Conservation (phyloP, 2,113 vertebrate species). For the Ammodytes marinus region DNA sequence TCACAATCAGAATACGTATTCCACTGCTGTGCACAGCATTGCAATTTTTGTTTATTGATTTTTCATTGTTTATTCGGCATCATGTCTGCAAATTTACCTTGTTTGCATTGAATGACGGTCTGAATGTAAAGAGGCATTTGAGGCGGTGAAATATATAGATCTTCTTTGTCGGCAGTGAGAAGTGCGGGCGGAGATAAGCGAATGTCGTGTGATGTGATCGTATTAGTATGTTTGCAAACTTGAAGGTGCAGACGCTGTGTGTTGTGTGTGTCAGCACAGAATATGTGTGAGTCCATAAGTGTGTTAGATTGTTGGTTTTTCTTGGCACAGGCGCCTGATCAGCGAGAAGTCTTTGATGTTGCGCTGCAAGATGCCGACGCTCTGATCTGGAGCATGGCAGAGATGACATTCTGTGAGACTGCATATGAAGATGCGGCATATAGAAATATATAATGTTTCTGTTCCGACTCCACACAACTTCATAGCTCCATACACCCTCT, state of each 20-base stretch:
- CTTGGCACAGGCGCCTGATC: constrained; percentile 34
- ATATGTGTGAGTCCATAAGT: constrained; percentile 42
- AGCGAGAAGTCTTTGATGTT: constrained; percentile 70
- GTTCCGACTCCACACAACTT: background rate
- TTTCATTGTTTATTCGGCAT: constrained; percentile 25
- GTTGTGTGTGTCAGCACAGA: background rate
- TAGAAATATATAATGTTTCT: constrained; percentile 26
- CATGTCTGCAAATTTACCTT: background rate
- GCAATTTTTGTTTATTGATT: background rate
- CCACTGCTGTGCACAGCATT: background rate
- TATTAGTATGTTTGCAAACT: constrained; percentile 32
- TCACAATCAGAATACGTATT: background rate
- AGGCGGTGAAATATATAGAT: constrained; percentile 1
- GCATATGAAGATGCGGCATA: constrained; percentile 41
- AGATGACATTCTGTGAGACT: constrained; percentile 52
- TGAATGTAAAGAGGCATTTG: background rate
- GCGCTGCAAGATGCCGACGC: constrained; percentile 57
- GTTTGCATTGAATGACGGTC: background rate
- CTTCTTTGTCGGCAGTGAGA: constrained; percentile 34
- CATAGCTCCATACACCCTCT: constrained; percentile 22
- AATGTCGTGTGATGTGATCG: constrained; percentile 31
- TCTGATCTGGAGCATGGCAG: constrained; percentile 69
- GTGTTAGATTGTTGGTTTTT: constrained; percentile 29
- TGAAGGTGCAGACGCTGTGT: constrained; percentile 21
- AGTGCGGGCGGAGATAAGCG: constrained; percentile 29